Evolutionary conservation across 2,113 vertebrate species (phyloP), one percentile per base, ranked within the genome.

Genomic region (Pithys albifrons): DNA sequence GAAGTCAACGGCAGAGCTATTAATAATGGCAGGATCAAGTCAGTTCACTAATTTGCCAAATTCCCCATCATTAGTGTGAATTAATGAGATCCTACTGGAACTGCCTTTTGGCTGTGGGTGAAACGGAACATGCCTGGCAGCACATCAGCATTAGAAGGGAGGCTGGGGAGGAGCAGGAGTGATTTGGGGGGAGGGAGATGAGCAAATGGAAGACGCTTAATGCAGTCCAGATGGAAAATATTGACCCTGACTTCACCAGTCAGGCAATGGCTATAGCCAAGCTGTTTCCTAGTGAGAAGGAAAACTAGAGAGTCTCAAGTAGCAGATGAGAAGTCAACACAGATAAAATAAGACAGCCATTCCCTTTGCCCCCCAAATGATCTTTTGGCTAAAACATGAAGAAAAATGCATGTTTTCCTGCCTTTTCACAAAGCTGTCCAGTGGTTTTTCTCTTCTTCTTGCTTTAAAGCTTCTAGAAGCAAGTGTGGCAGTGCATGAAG

Each of bases 71-170:
- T 96, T 96, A 97, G 95, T 93, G 92, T 96, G 94, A 96, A 97
- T 97, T 96, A 96, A 96, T 96, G 96, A 97, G 96, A 94, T 96
- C 96, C 96, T 96, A 95, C 88, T 87, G 92, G 84, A 95, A 92
- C 86, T 91, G 94, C 93, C 80, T 95, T 94, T 97, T 97, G 96
- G 96, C 91, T 92, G 92, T 91, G 94, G 95, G 96, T 96, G 96
- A 96, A 93, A 76, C 4, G 52, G 95, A 96, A 92, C 92, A 94
- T 61, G 92, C 89, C 91, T 96, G 93, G 92, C 95, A 95, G 93
- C 92, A 94, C 91, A 95, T 84, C 91, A 95, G 84, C 61, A 0
- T 85, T 64, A 72, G 85, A 91, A 82, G 88, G 86, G 93, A 93
- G 93, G 64, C 88, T 2, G 19, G 85, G 76, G 95, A 95, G 95